These are phyloP conservation scores for Linyphia triangularis DNA, from an alignment of 2,888 invertebrate species.

Conservation along the genomic window DNA sequence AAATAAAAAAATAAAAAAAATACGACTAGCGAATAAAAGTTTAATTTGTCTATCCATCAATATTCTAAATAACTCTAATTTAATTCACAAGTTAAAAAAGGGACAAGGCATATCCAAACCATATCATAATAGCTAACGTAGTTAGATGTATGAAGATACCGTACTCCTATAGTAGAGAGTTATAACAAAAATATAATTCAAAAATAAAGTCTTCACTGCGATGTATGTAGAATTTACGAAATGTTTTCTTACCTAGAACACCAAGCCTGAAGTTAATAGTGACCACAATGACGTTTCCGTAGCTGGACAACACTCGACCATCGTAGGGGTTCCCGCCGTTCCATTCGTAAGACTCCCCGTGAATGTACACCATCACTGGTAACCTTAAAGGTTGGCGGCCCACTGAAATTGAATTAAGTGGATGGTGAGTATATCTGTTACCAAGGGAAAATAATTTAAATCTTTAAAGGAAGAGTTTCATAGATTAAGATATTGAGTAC, in stretches of 20 bases:
- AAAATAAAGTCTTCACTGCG: too few species aligned
- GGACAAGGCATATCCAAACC: too few species aligned
- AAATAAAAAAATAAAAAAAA: too few species aligned
- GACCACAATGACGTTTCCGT: conserved; percentile 87
- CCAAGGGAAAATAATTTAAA: background rate
- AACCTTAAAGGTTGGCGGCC: conserved; percentile 56
- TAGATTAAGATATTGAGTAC: background rate
- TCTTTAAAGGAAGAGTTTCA: background rate
- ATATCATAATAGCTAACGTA: too few species aligned
- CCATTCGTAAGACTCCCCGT: conserved; percentile 97
- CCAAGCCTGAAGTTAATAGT: conserved; percentile 98
- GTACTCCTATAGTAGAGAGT: too few species aligned
- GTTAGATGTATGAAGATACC: too few species aligned
- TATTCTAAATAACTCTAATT: too few species aligned
- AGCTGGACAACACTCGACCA: conserved; percentile 94
- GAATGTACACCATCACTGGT: conserved; percentile 93
- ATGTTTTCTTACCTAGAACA: conserved; percentile 85
- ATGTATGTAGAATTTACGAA: too few species aligned
- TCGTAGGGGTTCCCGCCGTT: conserved; percentile 98
- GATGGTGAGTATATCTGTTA: background rate
- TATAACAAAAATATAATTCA: too few species aligned
- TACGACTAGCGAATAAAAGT: too few species aligned
- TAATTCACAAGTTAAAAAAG: too few species aligned
- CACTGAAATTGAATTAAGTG: conserved; percentile 59
- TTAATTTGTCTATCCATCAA: too few species aligned